phyloP scores from a whole-genome alignment of 1,140 invertebrate species.

The Drosophila carrolli region DNA sequence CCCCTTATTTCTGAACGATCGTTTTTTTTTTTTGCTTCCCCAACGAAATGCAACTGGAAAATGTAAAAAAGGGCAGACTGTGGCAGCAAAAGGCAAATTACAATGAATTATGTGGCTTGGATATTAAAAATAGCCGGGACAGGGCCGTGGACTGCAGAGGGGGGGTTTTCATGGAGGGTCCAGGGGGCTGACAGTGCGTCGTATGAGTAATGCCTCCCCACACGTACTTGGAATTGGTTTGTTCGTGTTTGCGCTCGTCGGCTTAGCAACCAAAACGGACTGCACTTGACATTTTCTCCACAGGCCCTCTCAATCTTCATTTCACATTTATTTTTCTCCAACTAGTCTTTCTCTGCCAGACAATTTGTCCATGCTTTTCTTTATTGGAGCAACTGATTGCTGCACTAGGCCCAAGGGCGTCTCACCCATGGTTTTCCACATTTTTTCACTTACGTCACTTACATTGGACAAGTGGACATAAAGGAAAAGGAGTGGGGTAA shows the following conservation, averaged over 20 bases:
- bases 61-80: conserved; percentile 44
- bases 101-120: conserved; percentile 78
- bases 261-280: conserved; percentile 42
- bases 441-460: conserved; percentile 51
- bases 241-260: conserved; percentile 34
- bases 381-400: conserved; percentile 42
- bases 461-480: conserved; percentile 31
- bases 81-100: conserved; percentile 69
- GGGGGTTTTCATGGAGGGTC: conserved; percentile 6
- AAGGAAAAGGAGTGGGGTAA: conserved; percentile 10
- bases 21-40: conserved; percentile 1
- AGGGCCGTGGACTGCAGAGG: background rate
- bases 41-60: conserved; percentile 67
- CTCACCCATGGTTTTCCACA: conserved; percentile 11
- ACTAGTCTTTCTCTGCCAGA: conserved; percentile 9
- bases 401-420: conserved; percentile 65
- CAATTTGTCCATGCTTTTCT: conserved; percentile 47
- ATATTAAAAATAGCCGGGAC: conserved; percentile 74
- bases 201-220: conserved; percentile 66
- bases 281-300: conserved; percentile 58
- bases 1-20: conserved; percentile 2
- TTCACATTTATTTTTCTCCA: conserved; percentile 50
- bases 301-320: conserved; percentile 16
- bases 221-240: conserved; percentile 21
- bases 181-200: conserved; percentile 41